Evolutionary conservation across 2,888 invertebrate species (phyloP), one percentile per base, ranked within the genome.

Genomic region (Eremobia ochroleuca): DNA sequence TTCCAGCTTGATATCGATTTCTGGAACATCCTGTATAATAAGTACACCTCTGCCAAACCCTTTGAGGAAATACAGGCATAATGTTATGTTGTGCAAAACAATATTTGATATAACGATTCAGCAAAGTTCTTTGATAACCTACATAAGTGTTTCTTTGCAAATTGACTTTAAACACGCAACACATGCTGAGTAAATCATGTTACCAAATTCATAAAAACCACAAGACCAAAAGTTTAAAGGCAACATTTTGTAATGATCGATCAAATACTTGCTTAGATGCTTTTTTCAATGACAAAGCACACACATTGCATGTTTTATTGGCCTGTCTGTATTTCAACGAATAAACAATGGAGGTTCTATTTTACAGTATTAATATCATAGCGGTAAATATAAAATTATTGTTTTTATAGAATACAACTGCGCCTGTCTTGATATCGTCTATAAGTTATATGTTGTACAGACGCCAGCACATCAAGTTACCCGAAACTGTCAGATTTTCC

Each of bases 91-190:
- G 21, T 61, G 31, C 18, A 55, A 59, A 31, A 62, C 1, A 66
- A 28, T 58, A 76, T 58, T 65, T 34, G 6, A 43, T 64, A 77
- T 77, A 52, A 77, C 49, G n/a, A 65, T 34, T 65, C 31, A 65
- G n/a, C 18, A 65, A 65, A 31, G 43, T n/a, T 70, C n/a, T 59
- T 64, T 64, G 34, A 80, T 74, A 40, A 46, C 37, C 13, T n/a
- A 13, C 52, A n/a, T 55, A 37, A 61, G 25, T 67, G 37, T 49
- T 69, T 61, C 6, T 66, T 76, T 25, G 37, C n/a, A 61, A 81
- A 80, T 61, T 81, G 25, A 25, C 25, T 55, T 28, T 31, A 31
- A 46, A 43, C 65, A 69, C 28, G 34, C 61, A 61, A 81, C 2
- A 43, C 13, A n/a, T 46, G 28, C 64, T 61, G 28, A 69, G 15